phyloP scores from a whole-genome alignment of 2,888 invertebrate genomes.

The Neria commutata region DNA sequence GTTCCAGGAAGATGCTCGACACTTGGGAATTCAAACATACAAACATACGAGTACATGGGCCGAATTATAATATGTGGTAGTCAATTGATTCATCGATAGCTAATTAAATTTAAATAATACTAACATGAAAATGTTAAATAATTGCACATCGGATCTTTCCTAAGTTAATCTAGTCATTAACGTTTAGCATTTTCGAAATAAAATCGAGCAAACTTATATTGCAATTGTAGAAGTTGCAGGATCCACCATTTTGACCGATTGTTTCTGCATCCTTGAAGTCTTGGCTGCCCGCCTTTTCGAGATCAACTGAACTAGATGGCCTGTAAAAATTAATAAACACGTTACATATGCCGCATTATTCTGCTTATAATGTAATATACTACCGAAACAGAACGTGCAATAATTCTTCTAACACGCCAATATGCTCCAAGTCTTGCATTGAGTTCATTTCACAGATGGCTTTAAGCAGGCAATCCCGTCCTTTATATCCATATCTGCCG shows the following conservation, averaged over 20 bases:
- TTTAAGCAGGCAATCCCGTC: conserved; percentile 48
- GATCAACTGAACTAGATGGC: conserved; percentile 44
- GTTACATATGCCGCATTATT: too few species aligned
- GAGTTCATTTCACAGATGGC: conserved; percentile 50
- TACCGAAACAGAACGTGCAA: conserved; percentile 51
- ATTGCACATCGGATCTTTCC: too few species aligned
- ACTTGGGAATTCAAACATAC: too few species aligned
- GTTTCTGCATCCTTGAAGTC: conserved; percentile 41
- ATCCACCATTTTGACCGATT: conserved; percentile 19
- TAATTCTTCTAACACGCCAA: conserved; percentile 45
- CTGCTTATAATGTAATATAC: background rate
- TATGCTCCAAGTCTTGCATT: conserved; percentile 40
- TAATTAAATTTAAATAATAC: too few species aligned
- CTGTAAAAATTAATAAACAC: background rate
- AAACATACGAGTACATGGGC: too few species aligned
- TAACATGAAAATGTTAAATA: too few species aligned
- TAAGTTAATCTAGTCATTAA: too few species aligned
- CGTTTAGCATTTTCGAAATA: conserved; percentile 39
- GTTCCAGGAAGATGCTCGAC: too few species aligned
- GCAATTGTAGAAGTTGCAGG: conserved; percentile 42
- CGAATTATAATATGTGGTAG: too few species aligned
- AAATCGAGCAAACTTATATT: conserved; percentile 40
- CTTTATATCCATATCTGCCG: conserved; percentile 50
- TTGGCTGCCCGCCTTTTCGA: conserved; percentile 14
- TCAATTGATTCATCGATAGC: too few species aligned